Base-by-base conservation (phyloP, 2,888 invertebrate genomes). In the Meteorus cinctellus region DNA sequence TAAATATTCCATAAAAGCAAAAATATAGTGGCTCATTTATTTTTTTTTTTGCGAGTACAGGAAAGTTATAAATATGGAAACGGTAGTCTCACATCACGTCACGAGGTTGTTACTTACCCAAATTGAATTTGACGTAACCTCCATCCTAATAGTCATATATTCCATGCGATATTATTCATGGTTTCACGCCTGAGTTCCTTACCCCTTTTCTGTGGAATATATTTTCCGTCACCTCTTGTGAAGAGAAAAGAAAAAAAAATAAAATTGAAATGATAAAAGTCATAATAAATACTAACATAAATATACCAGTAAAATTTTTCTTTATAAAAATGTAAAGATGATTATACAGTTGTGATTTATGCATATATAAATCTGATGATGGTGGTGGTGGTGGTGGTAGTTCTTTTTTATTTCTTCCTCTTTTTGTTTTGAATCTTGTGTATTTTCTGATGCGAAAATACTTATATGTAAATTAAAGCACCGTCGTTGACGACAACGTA, bases 381-480 rank as follows among this genome's bases (percentile, higher is more conserved):
- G 24, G 24, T 24, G 24, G 1, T 24, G 24, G 6, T 4, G n/a
- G 10, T 24, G 2, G 5, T 14, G n/a, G n/a, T n/a, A n/a, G n/a
- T 4, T 24, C 27, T 5, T 14, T 62, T 62, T 62, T 62, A 16
- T 62, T 62, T 29, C 10, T 63, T 31, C 4, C 24, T 29, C 10
- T 31, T 63, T 14, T 31, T 24, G 4, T 45, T 29, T 48, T 14
- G 51, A 14, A 16, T n/a, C 24, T 48, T 2, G 24, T 24, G 10
- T 68, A 63, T 63, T 63, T 63, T 12, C 3, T 31, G n/a, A 31
- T 63, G 27, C n/a, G 16, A 34, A 41, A 41, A 41, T 41, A 41
- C 41, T 24, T 68, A 27, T 68, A 51, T 68, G 68, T 68, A 68
- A 68, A 68, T 41, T 68, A 45, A 48, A 68, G 31, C 68, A 29